Percentiles rank a stretch among this genome's conserved stretches.
Conservation (phyloP, 2,888 invertebrate genomes). For the Hirtodrosophila confusa region DNA sequence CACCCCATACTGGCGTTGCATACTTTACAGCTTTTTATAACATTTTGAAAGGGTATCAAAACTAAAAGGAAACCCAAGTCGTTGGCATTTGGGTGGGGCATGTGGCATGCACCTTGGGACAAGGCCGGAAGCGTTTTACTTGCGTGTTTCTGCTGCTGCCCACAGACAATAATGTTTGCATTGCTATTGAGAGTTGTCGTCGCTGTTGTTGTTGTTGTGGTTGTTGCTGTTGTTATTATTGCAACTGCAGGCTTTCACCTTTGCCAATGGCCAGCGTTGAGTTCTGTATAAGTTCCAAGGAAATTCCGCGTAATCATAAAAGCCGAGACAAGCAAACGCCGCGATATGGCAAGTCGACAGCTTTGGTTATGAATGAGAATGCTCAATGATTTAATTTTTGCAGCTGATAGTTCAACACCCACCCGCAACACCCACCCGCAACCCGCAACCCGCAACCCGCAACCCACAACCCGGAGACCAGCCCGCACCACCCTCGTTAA, state of each 20-base stretch:
- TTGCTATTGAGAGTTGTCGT: constrained; percentile 21
- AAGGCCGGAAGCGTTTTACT: constrained; percentile 57
- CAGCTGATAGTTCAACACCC: constrained; percentile 14
- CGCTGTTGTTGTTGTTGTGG: constrained; percentile 3
- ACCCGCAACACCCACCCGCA: neutral
- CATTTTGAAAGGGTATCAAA: neutral
- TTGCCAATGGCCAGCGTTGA: constrained; percentile 9
- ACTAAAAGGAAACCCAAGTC: constrained; percentile 4
- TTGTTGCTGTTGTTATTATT: constrained; percentile 10
- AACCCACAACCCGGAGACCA: no score
- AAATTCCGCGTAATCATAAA: constrained; percentile 30
- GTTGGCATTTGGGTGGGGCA: neutral
- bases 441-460: no score
- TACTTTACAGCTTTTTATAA: no score
- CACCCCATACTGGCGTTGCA: no score
- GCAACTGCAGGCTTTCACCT: constrained; percentile 31
- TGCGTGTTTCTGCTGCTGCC: constrained; percentile 45
- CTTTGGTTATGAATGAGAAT: constrained; percentile 29
- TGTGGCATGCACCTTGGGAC: constrained; percentile 18
- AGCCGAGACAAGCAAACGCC: constrained; percentile 19
- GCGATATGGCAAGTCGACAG: constrained; percentile 22
- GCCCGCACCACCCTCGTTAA: neutral
- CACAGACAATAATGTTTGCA: constrained; percentile 67
- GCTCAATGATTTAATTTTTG: constrained; percentile 37
- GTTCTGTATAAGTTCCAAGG: constrained; percentile 17